A percentile compares a stretch with the other conserved stretches of the same genome.
Evolutionary conservation across 2,888 invertebrate species (phyloP).

Genomic region (Mechanitis mazaeus): DNA sequence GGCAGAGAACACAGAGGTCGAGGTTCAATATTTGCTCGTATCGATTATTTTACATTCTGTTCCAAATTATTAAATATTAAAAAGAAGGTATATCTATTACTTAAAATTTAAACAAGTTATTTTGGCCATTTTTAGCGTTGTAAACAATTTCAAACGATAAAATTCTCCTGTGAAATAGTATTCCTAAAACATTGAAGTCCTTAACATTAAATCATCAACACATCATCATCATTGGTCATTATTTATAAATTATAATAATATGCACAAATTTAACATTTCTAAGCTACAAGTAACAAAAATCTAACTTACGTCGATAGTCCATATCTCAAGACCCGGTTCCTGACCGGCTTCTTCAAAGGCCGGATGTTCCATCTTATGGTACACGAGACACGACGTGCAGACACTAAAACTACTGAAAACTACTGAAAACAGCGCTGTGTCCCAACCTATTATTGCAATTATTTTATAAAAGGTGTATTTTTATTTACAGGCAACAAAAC

Average conservation of each 20-base stretch:
- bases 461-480: background rate
- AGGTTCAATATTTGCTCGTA: too few relatives aligned
- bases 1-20: too few relatives aligned
- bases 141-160: too few relatives aligned
- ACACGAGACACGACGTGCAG: background rate
- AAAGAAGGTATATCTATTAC: too few relatives aligned
- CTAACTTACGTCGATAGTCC: slow-evolving; percentile 86
- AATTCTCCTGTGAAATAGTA: too few relatives aligned
- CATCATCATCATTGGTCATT: too few relatives aligned
- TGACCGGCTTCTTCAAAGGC: slow-evolving; percentile 84
- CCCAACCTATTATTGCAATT: background rate
- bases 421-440: background rate
- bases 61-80: too few relatives aligned
- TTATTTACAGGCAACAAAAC: background rate
- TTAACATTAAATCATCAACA: too few relatives aligned
- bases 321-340: slow-evolving; percentile 82
- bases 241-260: background rate
- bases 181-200: too few relatives aligned
- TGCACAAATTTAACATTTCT: background rate
- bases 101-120: too few relatives aligned
- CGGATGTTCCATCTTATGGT: slow-evolving; percentile 71
- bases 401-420: background rate
- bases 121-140: too few relatives aligned
- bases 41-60: too few relatives aligned
- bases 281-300: background rate